Conservation (phyloP, 2,113 vertebrate genomes). For the cat (Felis catus) region F.catus_Fca126_mat1.0 CM031420.1:157827501-157828000, state of each 20-base stretch:
- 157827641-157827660: no score
- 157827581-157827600: no score
- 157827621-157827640: no score
- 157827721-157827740: no score
- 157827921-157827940: background rate
- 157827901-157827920: background rate
- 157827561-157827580: rapidly evolving
- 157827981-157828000: background rate
- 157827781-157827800: background rate
- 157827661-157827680: no score
- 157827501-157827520: no score
- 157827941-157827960: background rate
- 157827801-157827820: background rate
- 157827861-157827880: background rate
- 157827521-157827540: no score
- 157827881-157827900: background rate
- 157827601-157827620: rapidly evolving
- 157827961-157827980: no score
- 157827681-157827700: no score
- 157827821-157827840: background rate
- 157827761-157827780: no score
- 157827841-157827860: background rate
- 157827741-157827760: no score
- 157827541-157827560: no score
- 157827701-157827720: rapidly evolving